Conservation (phyloP, 2,113 vertebrate genomes). For the Mastomys natalensis region DNA sequence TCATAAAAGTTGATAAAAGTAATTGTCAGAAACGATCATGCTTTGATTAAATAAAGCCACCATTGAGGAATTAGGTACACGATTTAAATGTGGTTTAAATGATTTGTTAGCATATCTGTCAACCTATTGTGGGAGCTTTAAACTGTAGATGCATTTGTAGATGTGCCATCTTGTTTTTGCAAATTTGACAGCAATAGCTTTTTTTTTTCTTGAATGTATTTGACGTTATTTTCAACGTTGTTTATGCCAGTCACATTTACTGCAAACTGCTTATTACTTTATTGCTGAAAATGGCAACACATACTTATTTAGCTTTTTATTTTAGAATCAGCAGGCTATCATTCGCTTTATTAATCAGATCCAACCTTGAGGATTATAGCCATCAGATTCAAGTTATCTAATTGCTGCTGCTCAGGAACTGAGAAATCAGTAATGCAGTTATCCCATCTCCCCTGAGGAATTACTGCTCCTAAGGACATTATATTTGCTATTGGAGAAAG, state of each 20-base stretch:
- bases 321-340: slow-evolving; percentile 86
- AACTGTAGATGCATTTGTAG: slow-evolving; percentile 73
- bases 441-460: slow-evolving; percentile 79
- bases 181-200: slow-evolving; percentile 78
- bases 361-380: slow-evolving; percentile 84
- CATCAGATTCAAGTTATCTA: slow-evolving; percentile 82
- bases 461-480: slow-evolving; percentile 71
- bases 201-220: slow-evolving; percentile 68
- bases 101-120: slow-evolving; percentile 81
- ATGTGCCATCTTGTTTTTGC: slow-evolving; percentile 78
- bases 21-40: slow-evolving; percentile 85
- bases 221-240: slow-evolving; percentile 81
- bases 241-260: slow-evolving; percentile 84
- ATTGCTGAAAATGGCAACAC: slow-evolving; percentile 83
- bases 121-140: slow-evolving; percentile 73
- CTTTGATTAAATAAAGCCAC: slow-evolving; percentile 85
- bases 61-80: slow-evolving; percentile 68
- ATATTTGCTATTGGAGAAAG: slow-evolving; percentile 70
- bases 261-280: slow-evolving; percentile 84
- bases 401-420: slow-evolving; percentile 82
- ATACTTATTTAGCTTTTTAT: slow-evolving; percentile 86
- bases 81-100: slow-evolving; percentile 83
- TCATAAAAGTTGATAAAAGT: slow-evolving; percentile 80
- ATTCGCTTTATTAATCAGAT: slow-evolving; percentile 85
- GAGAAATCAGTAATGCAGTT: slow-evolving; percentile 80